A percentile compares a stretch with the other conserved stretches of the same genome.
These are phyloP conservation scores for Epinotia brunnichana DNA, from an alignment of 2,888 invertebrate genomes.

Conservation along the genomic window DNA sequence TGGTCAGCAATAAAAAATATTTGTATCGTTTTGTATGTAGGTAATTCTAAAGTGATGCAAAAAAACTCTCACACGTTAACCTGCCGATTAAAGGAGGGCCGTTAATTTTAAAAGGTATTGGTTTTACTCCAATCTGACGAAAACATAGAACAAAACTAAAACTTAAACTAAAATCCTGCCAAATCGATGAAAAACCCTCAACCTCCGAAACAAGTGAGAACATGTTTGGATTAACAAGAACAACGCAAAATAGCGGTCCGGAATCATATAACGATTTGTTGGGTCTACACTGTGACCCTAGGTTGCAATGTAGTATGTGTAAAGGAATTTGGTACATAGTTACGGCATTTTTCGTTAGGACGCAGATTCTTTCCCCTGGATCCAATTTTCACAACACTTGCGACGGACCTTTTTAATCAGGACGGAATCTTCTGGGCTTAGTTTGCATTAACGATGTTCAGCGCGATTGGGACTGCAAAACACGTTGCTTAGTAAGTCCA, in stretches of 20 bases:
- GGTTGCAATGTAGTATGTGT: background rate
- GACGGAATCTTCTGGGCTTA: constrained; percentile 55
- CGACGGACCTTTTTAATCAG: constrained; percentile 62
- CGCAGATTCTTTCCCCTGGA: constrained; percentile 54
- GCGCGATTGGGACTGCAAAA: constrained; percentile 38
- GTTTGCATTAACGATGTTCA: constrained; percentile 58
- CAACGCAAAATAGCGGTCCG: constrained; percentile 44
- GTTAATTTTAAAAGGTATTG: no score
- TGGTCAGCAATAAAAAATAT: no score
- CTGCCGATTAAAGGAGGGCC: no score
- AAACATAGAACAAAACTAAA: background rate
- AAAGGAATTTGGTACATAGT: background rate
- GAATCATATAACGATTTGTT: constrained; percentile 62
- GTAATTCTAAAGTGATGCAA: no score
- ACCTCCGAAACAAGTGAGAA: constrained; percentile 27
- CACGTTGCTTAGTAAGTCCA: background rate
- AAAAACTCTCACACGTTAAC: no score
- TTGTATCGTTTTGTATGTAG: no score
- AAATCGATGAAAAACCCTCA: constrained; percentile 31
- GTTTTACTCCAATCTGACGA: no score
- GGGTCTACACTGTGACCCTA: constrained; percentile 49
- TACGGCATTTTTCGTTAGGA: background rate
- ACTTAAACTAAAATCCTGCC: background rate
- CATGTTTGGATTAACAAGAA: constrained; percentile 44
- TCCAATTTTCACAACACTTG: constrained; percentile 60